These are phyloP conservation scores for Dasypogon diadema DNA, from an alignment of 2,888 invertebrate genomes.

Conservation along the genomic window DNA sequence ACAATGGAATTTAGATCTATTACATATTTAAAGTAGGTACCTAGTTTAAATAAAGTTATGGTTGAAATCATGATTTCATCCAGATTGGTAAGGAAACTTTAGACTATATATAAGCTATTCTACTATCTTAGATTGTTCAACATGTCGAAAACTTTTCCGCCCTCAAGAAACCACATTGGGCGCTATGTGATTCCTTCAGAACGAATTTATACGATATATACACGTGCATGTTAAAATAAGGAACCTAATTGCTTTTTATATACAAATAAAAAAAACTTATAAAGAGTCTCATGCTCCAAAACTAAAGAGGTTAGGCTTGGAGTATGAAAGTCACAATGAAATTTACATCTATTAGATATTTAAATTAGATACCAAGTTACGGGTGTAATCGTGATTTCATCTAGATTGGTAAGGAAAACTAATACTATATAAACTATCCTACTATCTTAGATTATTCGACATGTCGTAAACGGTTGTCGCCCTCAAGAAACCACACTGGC, in stretches of 20 bases:
- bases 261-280: not conserved
- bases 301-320: not conserved
- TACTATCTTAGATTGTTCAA: not conserved
- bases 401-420: not conserved
- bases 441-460: slow-evolving; percentile 8
- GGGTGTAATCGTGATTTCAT: slow-evolving; percentile 29
- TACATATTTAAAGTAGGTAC: not conserved
- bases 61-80: slow-evolving; percentile 30
- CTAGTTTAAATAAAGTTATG: not conserved
- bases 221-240: slow-evolving; percentile 1
- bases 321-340: not conserved
- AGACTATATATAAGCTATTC: not conserved
- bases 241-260: slow-evolving; percentile 21
- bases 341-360: not conserved
- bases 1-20: not conserved
- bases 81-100: not conserved
- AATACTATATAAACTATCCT: not conserved
- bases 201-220: not conserved
- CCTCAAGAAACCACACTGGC: slow-evolving; percentile 17
- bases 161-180: slow-evolving; percentile 15
- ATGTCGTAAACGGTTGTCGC: not conserved
- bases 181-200: slow-evolving; percentile 14
- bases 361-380: not conserved
- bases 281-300: not conserved
- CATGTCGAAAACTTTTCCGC: slow-evolving; percentile 27